Conservation (phyloP, 2,797 vertebrate genomes). For the Champsocephalus gunnari region DNA sequence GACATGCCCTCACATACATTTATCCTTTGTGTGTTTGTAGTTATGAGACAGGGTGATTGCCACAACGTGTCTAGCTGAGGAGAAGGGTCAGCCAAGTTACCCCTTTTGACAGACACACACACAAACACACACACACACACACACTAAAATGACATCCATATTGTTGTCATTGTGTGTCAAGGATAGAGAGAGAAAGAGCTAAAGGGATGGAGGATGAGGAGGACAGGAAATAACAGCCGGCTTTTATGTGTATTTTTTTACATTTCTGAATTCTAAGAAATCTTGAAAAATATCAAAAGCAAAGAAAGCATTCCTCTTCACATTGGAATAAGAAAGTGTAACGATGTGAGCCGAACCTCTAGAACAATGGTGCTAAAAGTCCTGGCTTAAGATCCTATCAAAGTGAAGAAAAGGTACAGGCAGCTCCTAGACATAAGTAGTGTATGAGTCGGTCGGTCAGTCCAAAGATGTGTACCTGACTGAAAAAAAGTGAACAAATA, state of each 20-base stretch:
- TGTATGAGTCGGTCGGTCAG: neutral
- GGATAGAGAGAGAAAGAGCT: neutral
- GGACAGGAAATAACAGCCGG: neutral
- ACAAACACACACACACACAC: neutral
- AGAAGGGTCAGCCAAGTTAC: slow-evolving; percentile 84
- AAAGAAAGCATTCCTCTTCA: neutral
- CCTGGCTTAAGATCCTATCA: neutral
- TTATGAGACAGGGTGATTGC: slow-evolving; percentile 80
- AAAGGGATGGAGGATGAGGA: too few relatives aligned
- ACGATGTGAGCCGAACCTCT: neutral
- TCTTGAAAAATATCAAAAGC: neutral
- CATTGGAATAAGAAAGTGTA: neutral
- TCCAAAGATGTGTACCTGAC: neutral
- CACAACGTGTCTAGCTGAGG: slow-evolving; percentile 65
- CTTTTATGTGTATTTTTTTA: neutral
- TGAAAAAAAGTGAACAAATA: too few relatives aligned
- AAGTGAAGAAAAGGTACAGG: neutral
- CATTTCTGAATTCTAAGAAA: neutral
- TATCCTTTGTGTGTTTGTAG: slow-evolving; percentile 7
- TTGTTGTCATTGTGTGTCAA: slow-evolving; percentile 7
- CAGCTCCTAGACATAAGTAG: neutral
- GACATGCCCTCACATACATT: slow-evolving; percentile 28
- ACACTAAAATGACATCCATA: slow-evolving; percentile 13
- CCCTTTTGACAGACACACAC: slow-evolving; percentile 46
- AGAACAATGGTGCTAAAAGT: neutral